Conservation (phyloP, 2,888 invertebrate species). For the Metellina segmentata region DNA sequence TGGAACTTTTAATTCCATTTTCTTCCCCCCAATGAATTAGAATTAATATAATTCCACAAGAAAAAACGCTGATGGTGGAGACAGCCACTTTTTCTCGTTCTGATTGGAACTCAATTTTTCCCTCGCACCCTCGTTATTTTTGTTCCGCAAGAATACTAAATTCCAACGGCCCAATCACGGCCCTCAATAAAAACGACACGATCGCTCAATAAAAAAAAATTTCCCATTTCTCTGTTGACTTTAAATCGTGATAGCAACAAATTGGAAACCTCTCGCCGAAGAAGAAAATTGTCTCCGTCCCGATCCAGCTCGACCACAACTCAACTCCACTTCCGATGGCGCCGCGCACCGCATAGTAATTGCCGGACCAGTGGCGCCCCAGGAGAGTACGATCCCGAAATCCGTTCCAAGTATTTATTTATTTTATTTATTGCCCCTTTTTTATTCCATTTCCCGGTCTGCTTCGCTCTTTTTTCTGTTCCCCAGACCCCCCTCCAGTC, state of each 20-base stretch:
- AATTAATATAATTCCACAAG: background rate
- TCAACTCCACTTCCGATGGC: constrained; percentile 64
- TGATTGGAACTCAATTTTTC: constrained; percentile 17
- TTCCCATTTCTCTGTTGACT: constrained; percentile 30
- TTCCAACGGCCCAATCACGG: constrained; percentile 32
- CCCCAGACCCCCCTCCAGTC: background rate
- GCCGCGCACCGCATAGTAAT: constrained; percentile 70
- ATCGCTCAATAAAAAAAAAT: background rate
- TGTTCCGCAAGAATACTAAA: constrained; percentile 30
- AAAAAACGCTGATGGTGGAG: too few species aligned
- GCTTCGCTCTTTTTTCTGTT: constrained; percentile 18
- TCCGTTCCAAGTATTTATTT: constrained; percentile 43
- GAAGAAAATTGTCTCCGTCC: constrained; percentile 51
- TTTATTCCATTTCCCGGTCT: constrained; percentile 30
- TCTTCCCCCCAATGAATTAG: background rate
- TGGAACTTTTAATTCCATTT: background rate
- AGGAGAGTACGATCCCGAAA: constrained; percentile 33
- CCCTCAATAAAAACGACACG: constrained; percentile 30
- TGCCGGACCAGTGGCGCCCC: constrained; percentile 52
- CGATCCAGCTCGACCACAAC: constrained; percentile 48
- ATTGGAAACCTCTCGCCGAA: constrained; percentile 15
- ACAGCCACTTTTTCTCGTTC: background rate
- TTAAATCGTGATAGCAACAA: constrained; percentile 64
- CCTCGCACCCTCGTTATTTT: constrained; percentile 1
- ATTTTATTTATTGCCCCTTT: constrained; percentile 20